A percentile compares a stretch with the other conserved stretches of the same genome.
phyloP scores from a whole-genome alignment of 2,888 invertebrate genomes.

The Neoascia interrupta region DNA sequence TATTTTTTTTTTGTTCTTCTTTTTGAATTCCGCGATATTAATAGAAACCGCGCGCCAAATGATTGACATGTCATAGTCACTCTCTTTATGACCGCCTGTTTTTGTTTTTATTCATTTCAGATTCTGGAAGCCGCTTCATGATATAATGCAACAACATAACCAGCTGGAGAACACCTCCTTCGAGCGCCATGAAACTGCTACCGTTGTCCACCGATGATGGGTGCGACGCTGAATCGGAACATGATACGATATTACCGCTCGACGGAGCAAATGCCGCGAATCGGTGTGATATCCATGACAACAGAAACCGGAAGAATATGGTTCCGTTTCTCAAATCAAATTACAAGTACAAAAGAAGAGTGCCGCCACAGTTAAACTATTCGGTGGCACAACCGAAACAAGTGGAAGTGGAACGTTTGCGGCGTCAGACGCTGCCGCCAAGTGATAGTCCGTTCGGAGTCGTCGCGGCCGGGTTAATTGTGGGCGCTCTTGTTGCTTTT shows the following conservation, averaged over 20 bases:
- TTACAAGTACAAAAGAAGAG: slow-evolving; percentile 79
- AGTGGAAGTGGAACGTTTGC: slow-evolving; percentile 52
- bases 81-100: neutral
- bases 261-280: slow-evolving; percentile 36
- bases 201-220: slow-evolving; percentile 51
- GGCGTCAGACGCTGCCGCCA: slow-evolving; percentile 34
- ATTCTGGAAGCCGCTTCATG: slow-evolving; percentile 30
- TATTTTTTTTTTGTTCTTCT: slow-evolving; percentile 11
- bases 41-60: neutral
- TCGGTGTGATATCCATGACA: slow-evolving; percentile 52
- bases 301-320: slow-evolving; percentile 59
- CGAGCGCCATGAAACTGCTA: slow-evolving; percentile 38
- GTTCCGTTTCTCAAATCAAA: slow-evolving; percentile 77
- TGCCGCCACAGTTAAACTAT: slow-evolving; percentile 34
- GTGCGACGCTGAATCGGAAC: slow-evolving; percentile 37
- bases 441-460: slow-evolving; percentile 57
- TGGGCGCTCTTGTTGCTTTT: slow-evolving; percentile 54
- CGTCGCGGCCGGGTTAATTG: slow-evolving; percentile 54
- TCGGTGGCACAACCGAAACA: slow-evolving; percentile 33
- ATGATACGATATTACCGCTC: slow-evolving; percentile 37
- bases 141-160: slow-evolving; percentile 50
- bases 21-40: too few relatives aligned
- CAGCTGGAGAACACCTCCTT: slow-evolving; percentile 15
- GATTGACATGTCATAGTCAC: slow-evolving; percentile 39
- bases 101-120: slow-evolving; percentile 37